A percentile compares a stretch with the other conserved stretches of the same genome.
phyloP scores from a whole-genome alignment of 2,888 invertebrate species.

The Myathropa florea region DNA sequence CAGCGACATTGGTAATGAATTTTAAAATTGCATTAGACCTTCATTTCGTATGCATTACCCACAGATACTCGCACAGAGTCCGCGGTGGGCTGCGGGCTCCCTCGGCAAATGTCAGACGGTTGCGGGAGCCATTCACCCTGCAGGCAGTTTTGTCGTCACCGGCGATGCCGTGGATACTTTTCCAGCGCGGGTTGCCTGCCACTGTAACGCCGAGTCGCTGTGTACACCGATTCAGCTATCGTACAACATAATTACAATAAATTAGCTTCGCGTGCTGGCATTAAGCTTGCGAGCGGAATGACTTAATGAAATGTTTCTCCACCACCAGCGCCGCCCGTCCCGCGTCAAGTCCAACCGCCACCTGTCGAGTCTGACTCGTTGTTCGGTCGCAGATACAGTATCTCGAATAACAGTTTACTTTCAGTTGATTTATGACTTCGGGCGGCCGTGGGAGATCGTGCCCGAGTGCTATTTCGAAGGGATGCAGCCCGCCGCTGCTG shows the following conservation, averaged over 20 bases:
- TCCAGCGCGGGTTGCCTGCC: neutral
- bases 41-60: slow-evolving; percentile 67
- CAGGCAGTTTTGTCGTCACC: slow-evolving; percentile 48
- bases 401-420: slow-evolving; percentile 2
- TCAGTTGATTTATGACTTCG: slow-evolving; percentile 16
- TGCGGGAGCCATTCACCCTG: slow-evolving; percentile 66
- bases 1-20: slow-evolving; percentile 71
- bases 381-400: neutral
- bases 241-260: slow-evolving; percentile 68
- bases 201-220: neutral
- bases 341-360: too few relatives aligned
- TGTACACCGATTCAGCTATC: slow-evolving; percentile 50
- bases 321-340: neutral
- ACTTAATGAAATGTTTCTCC: slow-evolving; percentile 64
- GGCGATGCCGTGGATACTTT: neutral
- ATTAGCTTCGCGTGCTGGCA: slow-evolving; percentile 65
- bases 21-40: slow-evolving; percentile 68
- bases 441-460: neutral
- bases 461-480: neutral
- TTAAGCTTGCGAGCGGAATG: slow-evolving; percentile 57
- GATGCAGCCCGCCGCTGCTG: neutral
- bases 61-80: slow-evolving; percentile 31
- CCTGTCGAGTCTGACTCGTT: neutral
- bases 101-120: neutral
- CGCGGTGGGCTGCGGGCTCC: slow-evolving; percentile 15